Conservation (phyloP, 2,888 invertebrate genomes). For the Seladonia tumulorum region DNA sequence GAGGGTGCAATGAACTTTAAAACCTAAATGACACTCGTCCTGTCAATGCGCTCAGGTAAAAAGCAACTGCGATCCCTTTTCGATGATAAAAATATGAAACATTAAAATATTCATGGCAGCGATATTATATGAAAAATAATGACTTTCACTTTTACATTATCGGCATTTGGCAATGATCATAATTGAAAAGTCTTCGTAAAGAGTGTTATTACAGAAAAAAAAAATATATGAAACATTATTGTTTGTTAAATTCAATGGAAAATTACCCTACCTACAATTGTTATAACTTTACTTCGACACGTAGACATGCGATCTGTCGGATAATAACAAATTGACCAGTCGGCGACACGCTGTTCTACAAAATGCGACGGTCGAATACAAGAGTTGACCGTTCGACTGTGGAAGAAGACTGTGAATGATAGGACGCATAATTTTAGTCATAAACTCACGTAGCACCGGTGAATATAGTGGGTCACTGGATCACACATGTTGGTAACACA, state of each 20-base stretch:
- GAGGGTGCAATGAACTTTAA: conserved; percentile 41
- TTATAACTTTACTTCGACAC: background rate
- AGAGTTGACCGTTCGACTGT: background rate
- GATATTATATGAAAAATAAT: background rate
- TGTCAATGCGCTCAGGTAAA: background rate
- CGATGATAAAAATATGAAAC: background rate
- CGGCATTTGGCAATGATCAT: background rate
- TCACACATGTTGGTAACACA: conserved; percentile 62
- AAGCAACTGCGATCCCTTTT: background rate
- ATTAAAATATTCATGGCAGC: background rate
- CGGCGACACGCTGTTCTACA: background rate
- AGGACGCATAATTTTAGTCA: conserved; percentile 45
- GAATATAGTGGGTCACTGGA: conserved; percentile 78
- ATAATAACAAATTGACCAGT: background rate
- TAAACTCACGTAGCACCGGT: conserved; percentile 50
- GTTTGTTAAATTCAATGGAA: background rate
- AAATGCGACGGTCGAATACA: background rate
- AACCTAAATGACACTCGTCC: conserved; percentile 20
- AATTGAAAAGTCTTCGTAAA: background rate
- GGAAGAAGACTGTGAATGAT: conserved; percentile 34
- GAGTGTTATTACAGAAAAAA: background rate
- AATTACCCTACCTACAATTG: background rate
- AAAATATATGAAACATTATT: background rate
- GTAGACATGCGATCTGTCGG: background rate
- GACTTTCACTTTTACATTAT: background rate